Conservation (phyloP, 2,888 invertebrate species). For the Hipparchia sbordonii region DNA sequence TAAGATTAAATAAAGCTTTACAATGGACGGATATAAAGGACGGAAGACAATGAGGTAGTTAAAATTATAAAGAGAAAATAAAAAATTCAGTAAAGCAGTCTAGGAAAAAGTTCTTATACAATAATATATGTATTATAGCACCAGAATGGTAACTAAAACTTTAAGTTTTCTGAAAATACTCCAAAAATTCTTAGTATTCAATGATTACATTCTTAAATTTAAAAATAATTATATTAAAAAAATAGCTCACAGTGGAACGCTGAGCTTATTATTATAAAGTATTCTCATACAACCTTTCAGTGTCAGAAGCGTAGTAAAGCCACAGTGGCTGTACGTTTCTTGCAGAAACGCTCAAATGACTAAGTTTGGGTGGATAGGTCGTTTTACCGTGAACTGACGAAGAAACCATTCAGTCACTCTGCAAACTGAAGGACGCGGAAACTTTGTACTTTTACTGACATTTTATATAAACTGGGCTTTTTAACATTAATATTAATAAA, state of each 20-base stretch:
- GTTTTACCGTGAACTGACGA: no score
- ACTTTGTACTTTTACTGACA: no score
- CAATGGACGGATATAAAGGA: conserved; percentile 60
- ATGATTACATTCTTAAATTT: conserved; percentile 4
- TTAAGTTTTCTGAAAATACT: conserved; percentile 7
- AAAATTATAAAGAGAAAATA: conserved; percentile 32
- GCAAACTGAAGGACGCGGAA: no score
- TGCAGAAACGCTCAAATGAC: no score
- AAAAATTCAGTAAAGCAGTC: background rate
- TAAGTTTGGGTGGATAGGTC: no score
- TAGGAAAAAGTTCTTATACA: conserved; percentile 9
- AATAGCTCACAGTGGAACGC: background rate
- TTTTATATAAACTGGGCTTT: no score
- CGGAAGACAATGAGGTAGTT: conserved; percentile 65
- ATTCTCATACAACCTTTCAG: background rate
- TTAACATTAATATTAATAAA: no score
- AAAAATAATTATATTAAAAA: conserved; percentile 1
- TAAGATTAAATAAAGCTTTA: conserved; percentile 64
- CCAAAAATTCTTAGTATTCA: background rate
- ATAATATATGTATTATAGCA: conserved; percentile 20
- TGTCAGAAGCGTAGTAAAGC: background rate
- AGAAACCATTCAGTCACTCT: no score
- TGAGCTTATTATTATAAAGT: background rate
- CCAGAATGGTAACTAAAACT: conserved; percentile 15
- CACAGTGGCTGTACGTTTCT: background rate